These are phyloP conservation scores for Imbricaverruca yamaguchii DNA, from an alignment of 2,888 invertebrate species.

Conservation along the genomic window DNA sequence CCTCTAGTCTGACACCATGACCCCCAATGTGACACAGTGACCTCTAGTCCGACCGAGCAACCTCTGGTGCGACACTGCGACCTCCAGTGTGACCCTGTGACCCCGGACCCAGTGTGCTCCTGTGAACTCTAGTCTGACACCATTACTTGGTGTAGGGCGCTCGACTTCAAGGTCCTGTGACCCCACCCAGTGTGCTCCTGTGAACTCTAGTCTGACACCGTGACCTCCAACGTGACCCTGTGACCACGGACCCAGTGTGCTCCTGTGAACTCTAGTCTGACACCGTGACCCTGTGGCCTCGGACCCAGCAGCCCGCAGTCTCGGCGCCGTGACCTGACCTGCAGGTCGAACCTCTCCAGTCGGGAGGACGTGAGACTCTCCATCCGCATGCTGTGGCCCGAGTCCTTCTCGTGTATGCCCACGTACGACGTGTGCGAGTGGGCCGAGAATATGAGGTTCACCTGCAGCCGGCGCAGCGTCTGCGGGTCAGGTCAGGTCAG, in stretches of 20 bases:
- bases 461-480: neutral
- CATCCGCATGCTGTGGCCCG: slow-evolving; percentile 17
- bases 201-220: neutral
- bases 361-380: neutral
- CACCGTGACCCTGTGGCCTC: no score
- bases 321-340: neutral
- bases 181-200: neutral
- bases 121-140: no score
- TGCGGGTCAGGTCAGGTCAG: slow-evolving; percentile 37
- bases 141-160: no score
- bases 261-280: neutral
- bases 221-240: neutral
- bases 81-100: no score
- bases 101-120: no score
- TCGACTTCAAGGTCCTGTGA: no score
- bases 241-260: neutral
- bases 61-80: no score
- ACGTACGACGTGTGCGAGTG: slow-evolving; percentile 43
- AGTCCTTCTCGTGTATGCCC: slow-evolving; percentile 27
- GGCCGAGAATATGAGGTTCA: slow-evolving; percentile 42
- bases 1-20: no score
- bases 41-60: no score
- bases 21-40: no score
- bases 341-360: neutral
- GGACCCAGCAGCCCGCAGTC: no score